These are phyloP conservation scores for Hassar affinis DNA, from an alignment of 2,113 vertebrate genomes.

Conservation along the genomic window DNA sequence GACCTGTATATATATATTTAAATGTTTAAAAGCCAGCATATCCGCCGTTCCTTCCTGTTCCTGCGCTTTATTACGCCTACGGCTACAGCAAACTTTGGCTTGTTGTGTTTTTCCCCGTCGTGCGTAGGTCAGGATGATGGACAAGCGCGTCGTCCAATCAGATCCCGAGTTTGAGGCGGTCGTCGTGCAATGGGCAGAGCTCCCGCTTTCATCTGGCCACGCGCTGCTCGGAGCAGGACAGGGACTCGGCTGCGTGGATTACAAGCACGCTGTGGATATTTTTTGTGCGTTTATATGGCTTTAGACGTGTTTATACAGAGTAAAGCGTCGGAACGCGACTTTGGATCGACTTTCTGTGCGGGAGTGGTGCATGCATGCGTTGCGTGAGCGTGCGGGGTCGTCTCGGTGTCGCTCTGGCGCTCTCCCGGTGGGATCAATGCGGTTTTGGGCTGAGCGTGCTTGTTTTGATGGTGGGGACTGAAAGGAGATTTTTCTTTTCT, in stretches of 20 bases:
- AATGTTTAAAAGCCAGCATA: background rate
- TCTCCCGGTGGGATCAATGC: conserved; percentile 49
- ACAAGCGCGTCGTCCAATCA: conserved; percentile 41
- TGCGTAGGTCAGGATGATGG: conserved; percentile 23
- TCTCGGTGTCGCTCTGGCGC: no score
- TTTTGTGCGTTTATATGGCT: background rate
- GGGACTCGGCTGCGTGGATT: conserved; percentile 56
- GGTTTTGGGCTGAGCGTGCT: conserved; percentile 48
- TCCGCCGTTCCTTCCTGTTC: background rate
- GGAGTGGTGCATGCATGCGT: background rate
- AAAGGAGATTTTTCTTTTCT: conserved; percentile 17
- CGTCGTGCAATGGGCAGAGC: conserved; percentile 13
- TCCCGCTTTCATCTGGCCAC: conserved; percentile 60
- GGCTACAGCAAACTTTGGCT: conserved; percentile 60
- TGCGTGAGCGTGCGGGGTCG: conserved; percentile 32
- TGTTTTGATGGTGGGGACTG: conserved; percentile 55
- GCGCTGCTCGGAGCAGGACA: conserved; percentile 59
- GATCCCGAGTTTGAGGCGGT: background rate
- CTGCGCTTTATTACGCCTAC: conserved; percentile 57
- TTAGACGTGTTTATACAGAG: no score
- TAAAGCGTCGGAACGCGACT: background rate
- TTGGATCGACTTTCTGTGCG: background rate
- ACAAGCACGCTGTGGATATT: background rate
- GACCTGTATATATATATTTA: rapidly evolving
- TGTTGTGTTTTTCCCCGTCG: background rate